A percentile compares a stretch with the other conserved stretches of the same genome.
Evolutionary conservation across 2,797 vertebrate genomes (phyloP).

Genomic region (Miichthys miiuy): DNA sequence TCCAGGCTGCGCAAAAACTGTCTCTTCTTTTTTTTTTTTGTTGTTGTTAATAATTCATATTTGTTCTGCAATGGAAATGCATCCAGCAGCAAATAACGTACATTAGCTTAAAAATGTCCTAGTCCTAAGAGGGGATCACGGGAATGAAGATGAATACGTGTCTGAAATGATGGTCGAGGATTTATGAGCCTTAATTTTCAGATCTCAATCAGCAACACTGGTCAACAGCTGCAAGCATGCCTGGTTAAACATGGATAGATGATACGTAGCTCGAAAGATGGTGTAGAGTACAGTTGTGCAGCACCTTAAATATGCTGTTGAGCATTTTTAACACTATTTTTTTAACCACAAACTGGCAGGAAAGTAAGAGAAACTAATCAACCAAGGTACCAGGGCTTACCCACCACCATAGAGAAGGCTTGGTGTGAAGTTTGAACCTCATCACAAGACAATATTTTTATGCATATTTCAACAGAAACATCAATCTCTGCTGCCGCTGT

Average conservation of each 20-base stretch:
- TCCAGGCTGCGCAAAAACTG: constrained; percentile 62
- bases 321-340: not conserved
- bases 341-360: constrained; percentile 5
- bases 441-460: not conserved
- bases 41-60: constrained; percentile 77
- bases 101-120: constrained; percentile 42
- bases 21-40: constrained; percentile 20
- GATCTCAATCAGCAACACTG: constrained; percentile 70
- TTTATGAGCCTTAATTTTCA: constrained; percentile 37
- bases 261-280: constrained; percentile 1
- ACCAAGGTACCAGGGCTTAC: not conserved
- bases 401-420: not conserved
- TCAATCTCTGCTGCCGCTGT: constrained; percentile 10
- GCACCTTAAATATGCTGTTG: constrained; percentile 18
- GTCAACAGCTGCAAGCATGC: constrained; percentile 61
- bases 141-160: constrained; percentile 41
- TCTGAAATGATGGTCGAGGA: constrained; percentile 27
- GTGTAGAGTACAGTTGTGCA: constrained; percentile 5
- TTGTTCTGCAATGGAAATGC: constrained; percentile 82
- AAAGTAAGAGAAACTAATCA: not conserved
- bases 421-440: not conserved
- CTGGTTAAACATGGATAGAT: constrained; percentile 36
- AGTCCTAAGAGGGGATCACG: constrained; percentile 40
- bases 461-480: not conserved
- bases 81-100: constrained; percentile 74